These are phyloP conservation scores for Propithecus deckenii DNA, from an alignment of 2,797 vertebrate genomes.

Conservation along the genomic window DNA sequence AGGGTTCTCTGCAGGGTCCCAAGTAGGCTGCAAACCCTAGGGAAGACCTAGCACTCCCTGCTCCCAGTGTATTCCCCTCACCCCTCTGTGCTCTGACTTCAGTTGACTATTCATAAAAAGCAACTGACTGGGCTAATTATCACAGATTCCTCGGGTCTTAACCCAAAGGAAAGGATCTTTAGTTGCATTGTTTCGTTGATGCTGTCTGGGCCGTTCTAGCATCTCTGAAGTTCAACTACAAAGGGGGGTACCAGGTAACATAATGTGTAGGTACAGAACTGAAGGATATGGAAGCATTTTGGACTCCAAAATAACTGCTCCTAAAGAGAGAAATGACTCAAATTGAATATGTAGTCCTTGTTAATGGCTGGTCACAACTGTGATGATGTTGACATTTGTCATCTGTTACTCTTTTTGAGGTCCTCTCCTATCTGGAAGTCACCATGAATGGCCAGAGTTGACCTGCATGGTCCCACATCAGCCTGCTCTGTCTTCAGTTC, in stretches of 20 bases:
- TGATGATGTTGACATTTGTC: neutral
- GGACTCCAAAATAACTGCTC: neutral
- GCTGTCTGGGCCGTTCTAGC: neutral
- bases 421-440: neutral
- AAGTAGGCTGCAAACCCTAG: neutral
- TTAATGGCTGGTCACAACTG: neutral
- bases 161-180: neutral
- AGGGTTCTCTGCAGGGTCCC: neutral
- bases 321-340: neutral
- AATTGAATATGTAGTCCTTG: neutral
- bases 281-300: neutral
- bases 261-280: neutral
- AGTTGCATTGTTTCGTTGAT: neutral
- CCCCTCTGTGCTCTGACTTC: neutral
- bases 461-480: neutral
- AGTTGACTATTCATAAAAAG: neutral
- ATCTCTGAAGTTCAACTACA: neutral
- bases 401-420: neutral
- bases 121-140: neutral
- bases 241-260: neutral
- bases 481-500: neutral
- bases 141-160: neutral
- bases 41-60: neutral
- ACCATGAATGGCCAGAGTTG: neutral
- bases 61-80: neutral